These are phyloP conservation scores for Drosophila nebulosa DNA, from an alignment of 1,140 invertebrate species.

Conservation along the genomic window DNA sequence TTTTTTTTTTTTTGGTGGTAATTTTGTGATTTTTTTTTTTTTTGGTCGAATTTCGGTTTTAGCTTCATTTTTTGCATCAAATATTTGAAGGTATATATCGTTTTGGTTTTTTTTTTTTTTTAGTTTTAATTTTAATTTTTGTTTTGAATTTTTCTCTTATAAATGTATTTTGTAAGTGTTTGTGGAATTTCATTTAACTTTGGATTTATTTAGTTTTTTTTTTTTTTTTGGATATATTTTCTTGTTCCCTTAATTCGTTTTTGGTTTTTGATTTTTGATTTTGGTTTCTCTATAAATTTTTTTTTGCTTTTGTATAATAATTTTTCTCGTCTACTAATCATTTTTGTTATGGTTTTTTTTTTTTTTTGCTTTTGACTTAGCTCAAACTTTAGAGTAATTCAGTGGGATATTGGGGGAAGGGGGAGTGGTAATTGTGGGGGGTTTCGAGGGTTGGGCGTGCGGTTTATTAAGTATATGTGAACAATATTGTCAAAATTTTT, in stretches of 20 bases:
- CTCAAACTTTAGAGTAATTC: not conserved
- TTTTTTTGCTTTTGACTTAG: not conserved
- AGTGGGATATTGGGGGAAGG: too few relatives aligned
- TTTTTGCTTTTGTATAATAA: slow-evolving; percentile 8
- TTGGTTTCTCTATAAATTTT: slow-evolving; percentile 9
- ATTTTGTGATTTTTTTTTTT: slow-evolving; percentile 32
- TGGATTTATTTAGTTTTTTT: slow-evolving; percentile 49
- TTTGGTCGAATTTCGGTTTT: slow-evolving; percentile 37
- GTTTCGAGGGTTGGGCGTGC: not conserved
- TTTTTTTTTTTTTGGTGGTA: slow-evolving; percentile 29
- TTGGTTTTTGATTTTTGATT: slow-evolving; percentile 34
- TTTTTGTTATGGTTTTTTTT: not conserved
- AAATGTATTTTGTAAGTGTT: not conserved
- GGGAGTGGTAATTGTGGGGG: not conserved
- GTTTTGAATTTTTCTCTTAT: slow-evolving; percentile 1
- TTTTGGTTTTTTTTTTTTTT: slow-evolving; percentile 16
- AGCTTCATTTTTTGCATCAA: slow-evolving; percentile 77
- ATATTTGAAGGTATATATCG: slow-evolving; percentile 45
- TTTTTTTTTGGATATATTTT: not conserved
- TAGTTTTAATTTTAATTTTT: slow-evolving; percentile 18
- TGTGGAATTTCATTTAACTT: slow-evolving; percentile 66
- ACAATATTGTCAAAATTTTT: not conserved
- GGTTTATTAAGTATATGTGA: not conserved
- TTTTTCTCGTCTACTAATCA: too few relatives aligned
- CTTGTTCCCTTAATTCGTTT: slow-evolving; percentile 1